phyloP scores from a whole-genome alignment of 2,888 invertebrate genomes.

The Drepanosiphum platanoidis region DNA sequence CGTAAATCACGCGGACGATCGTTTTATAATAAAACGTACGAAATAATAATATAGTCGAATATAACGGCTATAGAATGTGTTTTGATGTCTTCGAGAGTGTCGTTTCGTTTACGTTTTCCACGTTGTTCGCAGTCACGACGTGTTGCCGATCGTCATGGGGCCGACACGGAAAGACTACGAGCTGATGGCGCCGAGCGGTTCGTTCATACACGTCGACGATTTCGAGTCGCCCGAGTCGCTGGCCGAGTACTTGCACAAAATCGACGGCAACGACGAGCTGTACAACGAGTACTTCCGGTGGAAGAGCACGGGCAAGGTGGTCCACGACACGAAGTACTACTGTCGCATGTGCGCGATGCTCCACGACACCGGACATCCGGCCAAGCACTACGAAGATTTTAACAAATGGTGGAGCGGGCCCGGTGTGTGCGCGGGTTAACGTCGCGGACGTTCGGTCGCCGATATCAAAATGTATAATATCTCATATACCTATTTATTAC shows the following conservation, averaged over 20 bases:
- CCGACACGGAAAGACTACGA: conserved; percentile 91
- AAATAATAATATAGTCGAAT: no score
- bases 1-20: no score
- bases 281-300: conserved; percentile 95
- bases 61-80: no score
- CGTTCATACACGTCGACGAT: conserved; percentile 96
- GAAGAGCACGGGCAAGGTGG: conserved; percentile 94
- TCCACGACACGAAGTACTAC: conserved; percentile 96
- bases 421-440: conserved; percentile 76
- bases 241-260: conserved; percentile 83
- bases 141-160: conserved; percentile 96
- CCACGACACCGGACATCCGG: conserved; percentile 73
- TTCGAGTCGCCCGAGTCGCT: conserved; percentile 87
- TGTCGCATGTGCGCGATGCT: conserved; percentile 88
- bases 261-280: conserved; percentile 87
- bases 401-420: conserved; percentile 93
- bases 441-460: no score
- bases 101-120: no score
- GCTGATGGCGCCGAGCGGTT: conserved; percentile 86
- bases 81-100: no score
- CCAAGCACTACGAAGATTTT: conserved; percentile 80
- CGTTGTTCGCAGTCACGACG: conserved; percentile 73
- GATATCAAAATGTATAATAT: no score
- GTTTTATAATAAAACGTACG: no score
- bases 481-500: no score